These are phyloP conservation scores for Spisula solida DNA, from an alignment of 2,888 invertebrate genomes.

Conservation along the genomic window DNA sequence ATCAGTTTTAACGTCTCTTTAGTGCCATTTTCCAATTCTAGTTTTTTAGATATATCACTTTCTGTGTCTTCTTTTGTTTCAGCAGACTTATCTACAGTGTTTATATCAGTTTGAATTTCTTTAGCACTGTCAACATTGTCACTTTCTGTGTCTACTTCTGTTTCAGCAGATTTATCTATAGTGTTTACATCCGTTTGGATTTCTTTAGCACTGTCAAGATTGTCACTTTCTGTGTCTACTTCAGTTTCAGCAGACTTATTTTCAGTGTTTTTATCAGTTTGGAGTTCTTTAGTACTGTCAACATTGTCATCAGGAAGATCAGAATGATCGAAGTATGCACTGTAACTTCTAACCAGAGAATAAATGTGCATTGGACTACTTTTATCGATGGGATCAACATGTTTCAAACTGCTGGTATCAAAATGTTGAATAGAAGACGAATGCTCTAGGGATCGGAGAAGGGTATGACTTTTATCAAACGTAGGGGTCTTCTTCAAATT, in stretches of 20 bases:
- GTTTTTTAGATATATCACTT: neutral
- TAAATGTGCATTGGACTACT: conserved; percentile 80
- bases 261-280: neutral
- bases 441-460: conserved; percentile 67
- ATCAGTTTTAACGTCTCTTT: neutral
- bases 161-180: neutral
- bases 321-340: conserved; percentile 51
- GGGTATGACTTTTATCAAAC: conserved; percentile 72
- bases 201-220: neutral
- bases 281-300: neutral
- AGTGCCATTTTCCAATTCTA: neutral
- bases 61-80: neutral
- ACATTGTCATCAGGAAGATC: conserved; percentile 36
- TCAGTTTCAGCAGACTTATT: neutral
- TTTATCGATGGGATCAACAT: conserved; percentile 76
- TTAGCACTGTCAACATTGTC: neutral
- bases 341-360: conserved; percentile 60
- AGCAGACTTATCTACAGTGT: neutral
- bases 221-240: neutral
- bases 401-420: conserved; percentile 72
- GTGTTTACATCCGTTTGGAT: neutral
- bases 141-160: conserved; percentile 40
- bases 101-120: neutral
- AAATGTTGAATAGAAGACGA: conserved; percentile 78
- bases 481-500: conserved; percentile 71